A percentile compares a stretch with the other conserved stretches of the same genome.
Conservation (phyloP, 2,113 vertebrate genomes). For the Desmodus rotundus region DNA sequence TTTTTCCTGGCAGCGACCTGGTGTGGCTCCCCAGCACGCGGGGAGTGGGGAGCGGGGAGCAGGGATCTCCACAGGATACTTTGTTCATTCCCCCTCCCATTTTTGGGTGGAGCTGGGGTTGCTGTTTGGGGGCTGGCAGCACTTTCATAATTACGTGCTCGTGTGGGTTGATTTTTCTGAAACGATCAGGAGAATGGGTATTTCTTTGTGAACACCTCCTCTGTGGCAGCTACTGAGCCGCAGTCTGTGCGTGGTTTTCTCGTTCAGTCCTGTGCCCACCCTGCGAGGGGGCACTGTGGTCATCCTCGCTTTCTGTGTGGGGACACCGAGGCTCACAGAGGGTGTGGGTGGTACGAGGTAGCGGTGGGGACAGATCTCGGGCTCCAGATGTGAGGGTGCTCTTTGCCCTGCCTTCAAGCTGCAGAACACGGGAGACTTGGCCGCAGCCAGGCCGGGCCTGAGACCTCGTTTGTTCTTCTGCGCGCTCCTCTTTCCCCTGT, state of each 20-base stretch:
- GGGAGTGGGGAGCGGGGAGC: rapidly evolving
- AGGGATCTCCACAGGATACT: neutral
- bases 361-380: rapidly evolving
- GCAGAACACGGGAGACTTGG: too few relatives aligned
- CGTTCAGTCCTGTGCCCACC: rapidly evolving
- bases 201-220: neutral
- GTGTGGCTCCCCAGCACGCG: rapidly evolving
- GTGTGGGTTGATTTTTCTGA: neutral
- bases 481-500: neutral
- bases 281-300: rapidly evolving
- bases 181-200: too few relatives aligned
- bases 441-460: neutral
- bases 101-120: neutral
- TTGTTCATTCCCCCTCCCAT: neutral
- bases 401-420: neutral
- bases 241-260: neutral
- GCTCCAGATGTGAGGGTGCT: rapidly evolving
- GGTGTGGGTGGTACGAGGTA: rapidly evolving
- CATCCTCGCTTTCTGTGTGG: neutral
- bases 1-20: neutral
- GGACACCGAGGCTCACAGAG: neutral
- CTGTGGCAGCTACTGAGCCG: rapidly evolving
- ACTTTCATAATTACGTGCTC: neutral
- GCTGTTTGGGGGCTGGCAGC: neutral
- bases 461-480: neutral